These are phyloP conservation scores for Acrocephalus scirpaceus DNA, from an alignment of 2,797 vertebrate species.

Conservation along the genomic window DNA sequence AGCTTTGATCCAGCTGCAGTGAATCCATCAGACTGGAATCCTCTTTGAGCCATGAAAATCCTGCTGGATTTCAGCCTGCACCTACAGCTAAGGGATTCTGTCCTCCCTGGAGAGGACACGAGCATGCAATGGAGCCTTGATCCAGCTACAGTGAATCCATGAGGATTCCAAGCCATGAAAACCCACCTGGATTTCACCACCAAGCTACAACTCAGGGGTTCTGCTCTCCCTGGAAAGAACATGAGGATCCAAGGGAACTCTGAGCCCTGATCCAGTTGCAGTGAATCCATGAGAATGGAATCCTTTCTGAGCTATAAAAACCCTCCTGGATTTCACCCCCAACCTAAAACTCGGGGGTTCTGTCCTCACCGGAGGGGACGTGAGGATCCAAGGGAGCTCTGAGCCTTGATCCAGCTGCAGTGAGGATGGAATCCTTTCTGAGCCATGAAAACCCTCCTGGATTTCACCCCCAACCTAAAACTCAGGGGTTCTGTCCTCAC, in stretches of 20 bases:
- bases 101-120: rapidly evolving
- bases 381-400: too few relatives aligned
- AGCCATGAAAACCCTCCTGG: too few relatives aligned
- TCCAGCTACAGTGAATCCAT: neutral
- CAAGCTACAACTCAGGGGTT: neutral
- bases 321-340: too few relatives aligned
- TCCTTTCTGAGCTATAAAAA: too few relatives aligned
- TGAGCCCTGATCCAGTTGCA: too few relatives aligned
- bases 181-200: neutral
- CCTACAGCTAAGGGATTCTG: neutral
- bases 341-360: too few relatives aligned
- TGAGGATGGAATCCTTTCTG: too few relatives aligned
- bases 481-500: neutral
- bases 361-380: too few relatives aligned
- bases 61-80: neutral
- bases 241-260: too few relatives aligned
- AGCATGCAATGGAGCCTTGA: neutral
- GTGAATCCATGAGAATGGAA: too few relatives aligned
- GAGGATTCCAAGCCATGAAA: neutral
- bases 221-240: rapidly evolving
- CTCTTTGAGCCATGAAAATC: neutral
- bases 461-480: too few relatives aligned
- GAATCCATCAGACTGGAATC: neutral
- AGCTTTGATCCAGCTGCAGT: neutral
- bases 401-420: too few relatives aligned